These are phyloP conservation scores for Bombyx mori DNA, from an alignment of 1,140 invertebrate genomes.

Conservation along the genomic window ASM3026992v2 NC_085128.1:2208001-2208500, in stretches of 20 bases:
- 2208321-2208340: no score
- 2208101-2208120: background rate
- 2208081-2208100: background rate
- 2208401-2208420: background rate
- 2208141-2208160: background rate
- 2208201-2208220: no score
- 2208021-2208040: background rate
- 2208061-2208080: background rate
- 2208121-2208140: background rate
- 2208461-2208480: constrained; percentile 52
- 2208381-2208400: no score
- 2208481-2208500: constrained; percentile 50
- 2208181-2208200: background rate
- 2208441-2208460: constrained; percentile 16
- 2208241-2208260: no score
- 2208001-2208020: no score
- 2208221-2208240: no score
- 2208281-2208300: no score
- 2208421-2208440: constrained; percentile 8
- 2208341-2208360: no score
- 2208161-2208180: constrained; percentile 6
- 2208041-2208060: background rate
- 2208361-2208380: no score
- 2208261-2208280: no score
- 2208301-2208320: no score